Evolutionary conservation across 1,140 invertebrate genomes (phyloP).

Genomic region (Meloidogyne chitwoodi): DNA sequence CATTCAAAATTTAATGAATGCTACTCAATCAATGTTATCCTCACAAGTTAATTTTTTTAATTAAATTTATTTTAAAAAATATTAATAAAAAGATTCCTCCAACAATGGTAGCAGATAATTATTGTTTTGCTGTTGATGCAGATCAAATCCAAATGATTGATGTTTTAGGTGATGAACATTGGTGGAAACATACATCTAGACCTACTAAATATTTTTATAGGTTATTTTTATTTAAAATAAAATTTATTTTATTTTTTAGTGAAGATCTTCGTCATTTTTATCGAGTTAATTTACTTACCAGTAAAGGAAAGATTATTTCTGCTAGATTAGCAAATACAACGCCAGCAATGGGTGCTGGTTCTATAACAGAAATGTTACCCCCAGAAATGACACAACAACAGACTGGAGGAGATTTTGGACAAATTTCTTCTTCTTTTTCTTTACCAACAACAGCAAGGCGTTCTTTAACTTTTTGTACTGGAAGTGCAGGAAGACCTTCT

Average conservation of each 20-base stretch:
- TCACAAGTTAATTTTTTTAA: constrained; percentile 34
- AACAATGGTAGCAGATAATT: constrained; percentile 59
- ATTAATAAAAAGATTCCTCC: constrained; percentile 23
- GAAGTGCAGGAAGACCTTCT: constrained; percentile 4
- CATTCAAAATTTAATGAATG: constrained; percentile 59
- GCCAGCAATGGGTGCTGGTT: constrained; percentile 32
- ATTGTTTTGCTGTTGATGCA: constrained; percentile 55
- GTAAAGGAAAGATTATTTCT: constrained; percentile 51
- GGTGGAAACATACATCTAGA: constrained; percentile 57
- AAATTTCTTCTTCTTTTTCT: constrained; percentile 9
- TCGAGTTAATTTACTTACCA: constrained; percentile 55
- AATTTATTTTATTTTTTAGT: constrained; percentile 36
- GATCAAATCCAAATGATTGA: constrained; percentile 55
- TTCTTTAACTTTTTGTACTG: constrained; percentile 15
- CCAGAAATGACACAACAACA: constrained; percentile 7
- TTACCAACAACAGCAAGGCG: background rate
- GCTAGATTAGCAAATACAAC: constrained; percentile 43
- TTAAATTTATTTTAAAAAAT: background rate
- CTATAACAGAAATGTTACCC: background rate
- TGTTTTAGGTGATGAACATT: constrained; percentile 59
- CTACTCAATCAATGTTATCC: constrained; percentile 51
- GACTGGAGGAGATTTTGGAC: background rate
- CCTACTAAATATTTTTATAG: constrained; percentile 56
- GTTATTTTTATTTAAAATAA: constrained; percentile 6
- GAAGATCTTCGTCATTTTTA: constrained; percentile 56